A percentile compares a stretch with the other conserved stretches of the same genome.
These are phyloP conservation scores for Pogonognathellus flavescens DNA, from an alignment of 1,140 invertebrate genomes.

Conservation along the genomic window DNA sequence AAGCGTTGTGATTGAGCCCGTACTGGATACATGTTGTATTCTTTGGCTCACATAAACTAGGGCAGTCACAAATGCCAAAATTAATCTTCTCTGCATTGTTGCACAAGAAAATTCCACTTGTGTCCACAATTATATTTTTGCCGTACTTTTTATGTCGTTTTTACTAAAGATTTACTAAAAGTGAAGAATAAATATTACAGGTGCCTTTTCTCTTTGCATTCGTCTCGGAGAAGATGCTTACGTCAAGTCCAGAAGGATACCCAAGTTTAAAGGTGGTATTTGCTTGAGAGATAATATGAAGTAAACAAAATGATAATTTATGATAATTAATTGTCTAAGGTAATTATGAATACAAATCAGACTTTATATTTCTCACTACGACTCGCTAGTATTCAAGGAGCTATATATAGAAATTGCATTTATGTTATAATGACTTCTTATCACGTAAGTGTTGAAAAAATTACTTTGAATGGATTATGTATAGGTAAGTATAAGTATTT, in stretches of 20 bases:
- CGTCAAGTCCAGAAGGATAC: too few relatives aligned
- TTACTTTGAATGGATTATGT: neutral
- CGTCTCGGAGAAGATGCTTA: too few relatives aligned
- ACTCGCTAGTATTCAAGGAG: too few relatives aligned
- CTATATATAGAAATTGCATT: neutral
- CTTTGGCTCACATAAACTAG: neutral
- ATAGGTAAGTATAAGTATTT: too few relatives aligned
- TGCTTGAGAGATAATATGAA: neutral
- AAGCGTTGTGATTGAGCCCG: constrained; percentile 11
- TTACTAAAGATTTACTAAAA: neutral
- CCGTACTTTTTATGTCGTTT: neutral
- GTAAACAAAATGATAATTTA: constrained; percentile 15
- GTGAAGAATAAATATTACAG: neutral
- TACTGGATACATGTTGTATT: neutral
- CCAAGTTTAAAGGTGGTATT: neutral
- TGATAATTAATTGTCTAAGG: neutral
- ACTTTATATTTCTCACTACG: too few relatives aligned
- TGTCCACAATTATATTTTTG: neutral
- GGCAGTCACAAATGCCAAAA: neutral
- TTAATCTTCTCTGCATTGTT: neutral
- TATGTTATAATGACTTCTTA: neutral
- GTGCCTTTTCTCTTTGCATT: too few relatives aligned
- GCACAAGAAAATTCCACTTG: neutral
- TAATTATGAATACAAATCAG: neutral
- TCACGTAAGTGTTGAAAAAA: neutral